phyloP scores from a whole-genome alignment of 2,797 vertebrate genomes.

The Hapalemur alaotrensis region DNA sequence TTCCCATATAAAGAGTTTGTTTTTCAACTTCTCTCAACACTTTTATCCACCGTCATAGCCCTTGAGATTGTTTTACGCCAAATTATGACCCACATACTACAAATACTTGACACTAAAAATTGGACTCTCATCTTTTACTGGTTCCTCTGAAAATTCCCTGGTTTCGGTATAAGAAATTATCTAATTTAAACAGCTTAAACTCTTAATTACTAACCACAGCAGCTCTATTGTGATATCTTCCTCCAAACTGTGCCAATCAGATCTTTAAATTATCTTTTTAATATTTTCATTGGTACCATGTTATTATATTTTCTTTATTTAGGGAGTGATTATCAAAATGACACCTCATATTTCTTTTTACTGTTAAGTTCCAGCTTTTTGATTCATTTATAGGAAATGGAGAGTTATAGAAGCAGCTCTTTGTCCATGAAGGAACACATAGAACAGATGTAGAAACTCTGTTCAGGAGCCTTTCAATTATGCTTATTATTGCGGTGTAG shows the following conservation, averaged over 20 bases:
- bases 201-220: neutral
- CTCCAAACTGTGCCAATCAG: neutral
- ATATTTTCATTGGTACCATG: neutral
- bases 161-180: neutral
- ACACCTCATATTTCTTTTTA: neutral
- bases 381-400: neutral
- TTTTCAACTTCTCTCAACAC: neutral
- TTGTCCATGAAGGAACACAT: neutral
- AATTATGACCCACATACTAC: neutral
- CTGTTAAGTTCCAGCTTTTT: neutral
- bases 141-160: conserved; percentile 1
- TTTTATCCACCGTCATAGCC: neutral
- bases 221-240: neutral
- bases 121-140: neutral
- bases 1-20: neutral
- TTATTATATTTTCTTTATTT: neutral
- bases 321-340: neutral
- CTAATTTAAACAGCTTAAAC: neutral
- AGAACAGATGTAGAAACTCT: neutral
- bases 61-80: neutral
- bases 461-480: neutral
- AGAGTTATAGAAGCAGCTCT: neutral
- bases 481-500: neutral
- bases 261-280: neutral
- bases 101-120: neutral